A percentile compares a stretch with the other conserved stretches of the same genome.
These are phyloP conservation scores for Melanotaenia duboulayi DNA, from an alignment of 2,113 vertebrate species.

Conservation along the genomic window DNA sequence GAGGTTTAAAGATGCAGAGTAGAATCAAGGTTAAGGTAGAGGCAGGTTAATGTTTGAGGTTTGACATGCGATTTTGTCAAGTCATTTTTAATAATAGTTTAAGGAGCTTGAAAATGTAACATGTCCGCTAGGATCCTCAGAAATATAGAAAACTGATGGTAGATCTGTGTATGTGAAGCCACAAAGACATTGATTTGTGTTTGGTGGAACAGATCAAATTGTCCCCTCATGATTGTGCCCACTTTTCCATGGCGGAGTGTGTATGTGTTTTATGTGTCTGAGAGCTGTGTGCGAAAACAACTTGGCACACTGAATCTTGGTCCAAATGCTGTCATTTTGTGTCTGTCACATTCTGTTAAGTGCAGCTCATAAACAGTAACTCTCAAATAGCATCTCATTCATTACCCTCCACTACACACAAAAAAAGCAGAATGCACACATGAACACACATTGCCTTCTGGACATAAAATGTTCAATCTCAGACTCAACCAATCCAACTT, in stretches of 20 bases:
- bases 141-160: background rate
- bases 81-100: background rate
- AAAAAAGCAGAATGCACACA: slow-evolving; percentile 14
- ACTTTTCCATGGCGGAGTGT: slow-evolving; percentile 32
- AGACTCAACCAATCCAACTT: slow-evolving; percentile 7
- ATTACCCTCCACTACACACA: slow-evolving; percentile 56
- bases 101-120: background rate
- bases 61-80: background rate
- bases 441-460: background rate
- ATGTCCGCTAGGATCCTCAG: background rate
- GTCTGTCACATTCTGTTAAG: slow-evolving; percentile 75
- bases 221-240: slow-evolving; percentile 45
- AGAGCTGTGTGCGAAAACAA: background rate
- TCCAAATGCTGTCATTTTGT: slow-evolving; percentile 76
- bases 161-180: slow-evolving; percentile 21
- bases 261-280: slow-evolving; percentile 18
- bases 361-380: slow-evolving; percentile 65
- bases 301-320: slow-evolving; percentile 29
- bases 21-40: background rate
- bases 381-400: slow-evolving; percentile 71
- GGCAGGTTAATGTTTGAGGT: background rate
- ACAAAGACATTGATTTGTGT: slow-evolving; percentile 62
- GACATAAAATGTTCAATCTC: slow-evolving; percentile 39
- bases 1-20: background rate
- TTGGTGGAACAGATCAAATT: slow-evolving; percentile 67